Conservation (phyloP, 2,888 invertebrate genomes). For the Alloplasta piceator region DNA sequence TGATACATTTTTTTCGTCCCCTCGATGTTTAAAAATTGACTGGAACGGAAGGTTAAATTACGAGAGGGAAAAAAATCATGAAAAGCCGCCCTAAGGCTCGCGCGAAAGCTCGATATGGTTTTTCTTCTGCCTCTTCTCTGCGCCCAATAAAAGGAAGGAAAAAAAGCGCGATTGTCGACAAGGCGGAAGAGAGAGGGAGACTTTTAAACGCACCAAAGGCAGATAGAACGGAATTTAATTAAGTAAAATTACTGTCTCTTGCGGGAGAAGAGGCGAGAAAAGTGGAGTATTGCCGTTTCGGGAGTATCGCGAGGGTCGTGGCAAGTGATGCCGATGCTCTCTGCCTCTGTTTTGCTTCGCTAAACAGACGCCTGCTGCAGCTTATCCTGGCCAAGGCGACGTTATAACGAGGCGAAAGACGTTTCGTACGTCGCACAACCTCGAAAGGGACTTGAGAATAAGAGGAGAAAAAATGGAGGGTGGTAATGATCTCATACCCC, state of each 20-base stretch:
- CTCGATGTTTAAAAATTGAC: not conserved
- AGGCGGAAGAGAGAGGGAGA: not conserved
- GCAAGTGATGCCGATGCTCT: slow-evolving; percentile 37
- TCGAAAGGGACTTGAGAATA: slow-evolving; percentile 40
- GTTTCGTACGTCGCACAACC: slow-evolving; percentile 59
- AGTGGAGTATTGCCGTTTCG: slow-evolving; percentile 44
- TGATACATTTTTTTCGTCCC: not conserved
- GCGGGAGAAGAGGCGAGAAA: slow-evolving; percentile 66
- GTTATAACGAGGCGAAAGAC: slow-evolving; percentile 72
- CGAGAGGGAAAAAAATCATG: not conserved
- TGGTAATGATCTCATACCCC: slow-evolving; percentile 80
- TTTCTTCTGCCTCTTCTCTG: not conserved
- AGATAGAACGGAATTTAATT: slow-evolving; percentile 84
- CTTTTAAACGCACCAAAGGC: slow-evolving; percentile 68
- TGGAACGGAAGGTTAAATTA: not conserved
- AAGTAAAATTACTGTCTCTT: slow-evolving; percentile 76
- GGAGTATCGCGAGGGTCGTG: slow-evolving; percentile 9
- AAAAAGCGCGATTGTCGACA: slow-evolving; percentile 24
- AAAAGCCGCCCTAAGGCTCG: not conserved
- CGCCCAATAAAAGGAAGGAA: not conserved
- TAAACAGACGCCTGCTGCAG: not conserved
- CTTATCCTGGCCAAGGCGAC: slow-evolving; percentile 67
- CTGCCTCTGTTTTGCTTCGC: slow-evolving; percentile 25
- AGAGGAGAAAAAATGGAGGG: slow-evolving; percentile 20
- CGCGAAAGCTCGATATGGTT: slow-evolving; percentile 1